Conservation (phyloP, 2,113 vertebrate species). For the Mungos mungo region DNA sequence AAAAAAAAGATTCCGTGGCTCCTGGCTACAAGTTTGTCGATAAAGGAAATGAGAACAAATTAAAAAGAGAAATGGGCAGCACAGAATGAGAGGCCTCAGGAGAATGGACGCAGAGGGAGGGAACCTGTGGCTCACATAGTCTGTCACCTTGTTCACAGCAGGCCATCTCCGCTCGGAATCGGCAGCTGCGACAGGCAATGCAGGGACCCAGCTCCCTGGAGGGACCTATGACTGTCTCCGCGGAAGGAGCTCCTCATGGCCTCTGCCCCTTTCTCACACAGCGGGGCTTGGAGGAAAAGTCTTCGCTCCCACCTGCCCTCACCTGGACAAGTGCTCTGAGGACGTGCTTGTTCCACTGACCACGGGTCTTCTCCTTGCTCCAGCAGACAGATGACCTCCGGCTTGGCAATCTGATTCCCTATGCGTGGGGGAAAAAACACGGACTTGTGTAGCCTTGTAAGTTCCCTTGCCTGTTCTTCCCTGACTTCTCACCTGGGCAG, state of each 20-base stretch:
- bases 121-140: neutral
- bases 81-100: neutral
- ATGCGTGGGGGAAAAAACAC: neutral
- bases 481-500: neutral
- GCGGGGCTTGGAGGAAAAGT: neutral
- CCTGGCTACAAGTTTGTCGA: neutral
- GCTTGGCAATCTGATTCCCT: conserved; percentile 71
- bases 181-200: neutral
- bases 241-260: neutral
- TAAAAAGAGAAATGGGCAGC: neutral
- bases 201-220: neutral
- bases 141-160: neutral
- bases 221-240: neutral
- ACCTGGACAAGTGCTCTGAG: conserved; percentile 61
- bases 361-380: conserved; percentile 75
- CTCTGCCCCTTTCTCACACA: neutral
- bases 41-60: neutral
- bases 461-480: neutral
- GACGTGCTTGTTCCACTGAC: neutral
- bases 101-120: neutral
- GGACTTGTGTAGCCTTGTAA: neutral
- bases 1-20: neutral
- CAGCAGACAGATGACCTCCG: conserved; percentile 72
- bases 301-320: neutral
- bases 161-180: neutral